A percentile compares a stretch with the other conserved stretches of the same genome.
phyloP scores from a whole-genome alignment of 2,888 invertebrate species.

The Cyclophora albipunctata region DNA sequence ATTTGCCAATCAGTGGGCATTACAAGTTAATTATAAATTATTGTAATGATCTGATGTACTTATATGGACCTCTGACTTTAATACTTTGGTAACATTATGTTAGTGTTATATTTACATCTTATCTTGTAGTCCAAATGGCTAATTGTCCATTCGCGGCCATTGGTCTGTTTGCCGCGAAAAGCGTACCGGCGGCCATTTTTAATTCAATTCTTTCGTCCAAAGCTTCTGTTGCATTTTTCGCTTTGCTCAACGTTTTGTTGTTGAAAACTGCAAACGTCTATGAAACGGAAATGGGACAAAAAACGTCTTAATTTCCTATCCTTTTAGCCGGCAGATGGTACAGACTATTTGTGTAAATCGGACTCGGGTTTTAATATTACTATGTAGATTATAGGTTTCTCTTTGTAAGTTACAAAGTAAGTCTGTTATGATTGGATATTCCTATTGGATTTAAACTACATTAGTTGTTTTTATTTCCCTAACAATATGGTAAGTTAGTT shows the following conservation, averaged over 20 bases:
- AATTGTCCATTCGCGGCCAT: constrained; percentile 70
- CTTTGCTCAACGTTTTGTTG: constrained; percentile 43
- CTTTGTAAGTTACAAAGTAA: too few relatives aligned
- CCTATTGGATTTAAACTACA: too few relatives aligned
- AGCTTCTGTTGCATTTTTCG: constrained; percentile 60
- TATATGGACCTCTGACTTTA: too few relatives aligned
- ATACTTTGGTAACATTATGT: background rate
- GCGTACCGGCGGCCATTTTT: constrained; percentile 58
- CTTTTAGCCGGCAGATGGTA: constrained; percentile 34
- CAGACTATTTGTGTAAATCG: constrained; percentile 12
- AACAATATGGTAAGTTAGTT: too few relatives aligned
- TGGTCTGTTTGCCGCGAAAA: constrained; percentile 51
- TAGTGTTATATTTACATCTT: constrained; percentile 1
- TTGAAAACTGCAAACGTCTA: constrained; percentile 53
- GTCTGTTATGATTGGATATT: too few relatives aligned
- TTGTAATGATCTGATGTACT: too few relatives aligned
- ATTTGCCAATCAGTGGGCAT: too few relatives aligned
- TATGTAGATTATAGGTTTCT: too few relatives aligned
- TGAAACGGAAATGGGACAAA: constrained; percentile 52
- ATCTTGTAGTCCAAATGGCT: constrained; percentile 26
- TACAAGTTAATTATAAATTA: too few relatives aligned
- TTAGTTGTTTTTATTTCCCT: too few relatives aligned
- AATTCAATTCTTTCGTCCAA: constrained; percentile 68
- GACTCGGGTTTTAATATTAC: background rate
- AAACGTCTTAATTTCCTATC: constrained; percentile 55